Evolutionary conservation across 2,113 vertebrate genomes (phyloP).

Genomic region (Pseudonaja textilis): DNA sequence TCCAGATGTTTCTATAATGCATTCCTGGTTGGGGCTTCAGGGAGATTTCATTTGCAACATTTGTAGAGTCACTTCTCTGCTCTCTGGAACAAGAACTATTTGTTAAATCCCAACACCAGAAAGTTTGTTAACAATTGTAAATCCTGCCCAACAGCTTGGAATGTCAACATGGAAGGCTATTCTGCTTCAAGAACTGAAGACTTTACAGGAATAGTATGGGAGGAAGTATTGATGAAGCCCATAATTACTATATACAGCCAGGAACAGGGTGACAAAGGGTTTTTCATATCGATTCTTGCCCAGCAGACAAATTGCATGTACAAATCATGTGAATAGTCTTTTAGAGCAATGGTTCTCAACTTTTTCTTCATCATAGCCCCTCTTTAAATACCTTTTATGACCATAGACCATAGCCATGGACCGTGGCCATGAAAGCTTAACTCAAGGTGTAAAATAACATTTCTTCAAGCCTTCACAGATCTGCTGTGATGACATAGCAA

Average conservation of each 20-base stretch:
- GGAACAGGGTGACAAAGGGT: background rate
- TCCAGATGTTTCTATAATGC: no score
- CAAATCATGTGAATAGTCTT: background rate
- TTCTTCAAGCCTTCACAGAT: background rate
- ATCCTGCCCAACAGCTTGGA: no score
- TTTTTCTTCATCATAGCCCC: background rate
- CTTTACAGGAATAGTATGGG: background rate
- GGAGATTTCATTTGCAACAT: no score
- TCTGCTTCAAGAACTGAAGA: no score
- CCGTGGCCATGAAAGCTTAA: background rate
- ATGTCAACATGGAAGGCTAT: no score
- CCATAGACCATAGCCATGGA: background rate
- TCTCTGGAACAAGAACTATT: no score
- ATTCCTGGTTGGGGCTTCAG: no score
- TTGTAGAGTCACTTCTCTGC: no score
- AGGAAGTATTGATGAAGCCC: background rate
- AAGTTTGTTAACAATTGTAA: no score
- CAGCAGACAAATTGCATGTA: background rate
- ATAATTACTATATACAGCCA: no score
- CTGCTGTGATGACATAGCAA: background rate
- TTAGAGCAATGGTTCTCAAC: background rate
- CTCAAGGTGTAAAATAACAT: no score
- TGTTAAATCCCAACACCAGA: no score
- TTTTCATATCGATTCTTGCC: background rate
- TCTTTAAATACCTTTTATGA: background rate